Evolutionary conservation across 2,888 invertebrate genomes (phyloP).

Genomic region (Leptinotarsa haldemani): DNA sequence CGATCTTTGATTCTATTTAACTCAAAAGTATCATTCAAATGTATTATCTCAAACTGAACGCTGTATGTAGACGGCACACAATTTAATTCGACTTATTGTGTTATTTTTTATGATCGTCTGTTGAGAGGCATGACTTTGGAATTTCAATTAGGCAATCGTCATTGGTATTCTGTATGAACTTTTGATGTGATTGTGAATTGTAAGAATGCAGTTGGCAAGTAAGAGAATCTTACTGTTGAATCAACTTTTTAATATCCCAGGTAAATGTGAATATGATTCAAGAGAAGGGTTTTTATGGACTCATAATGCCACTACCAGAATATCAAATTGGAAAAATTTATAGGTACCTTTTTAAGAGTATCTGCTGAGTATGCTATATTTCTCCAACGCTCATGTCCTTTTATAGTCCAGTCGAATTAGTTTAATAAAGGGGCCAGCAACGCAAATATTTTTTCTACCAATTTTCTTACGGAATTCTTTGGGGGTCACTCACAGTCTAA

Average conservation of each 20-base stretch:
- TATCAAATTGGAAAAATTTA: too few species aligned
- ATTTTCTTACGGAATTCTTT: too few species aligned
- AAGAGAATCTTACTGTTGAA: not conserved
- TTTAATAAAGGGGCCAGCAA: too few species aligned
- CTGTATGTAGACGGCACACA: not conserved
- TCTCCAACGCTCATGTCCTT: too few species aligned
- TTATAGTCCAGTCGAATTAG: too few species aligned
- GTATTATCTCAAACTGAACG: not conserved
- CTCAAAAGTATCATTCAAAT: not conserved
- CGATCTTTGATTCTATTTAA: too few species aligned
- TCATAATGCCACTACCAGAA: too few species aligned
- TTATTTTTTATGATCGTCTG: constrained; percentile 4
- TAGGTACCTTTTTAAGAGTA: too few species aligned
- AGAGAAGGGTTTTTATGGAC: not conserved
- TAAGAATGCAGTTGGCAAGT: constrained; percentile 6
- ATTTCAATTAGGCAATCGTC: constrained; percentile 32
- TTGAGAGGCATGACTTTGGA: constrained; percentile 26
- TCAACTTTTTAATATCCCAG: not conserved
- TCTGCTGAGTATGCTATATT: too few species aligned
- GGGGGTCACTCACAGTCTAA: too few species aligned
- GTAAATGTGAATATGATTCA: not conserved
- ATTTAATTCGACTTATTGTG: not conserved
- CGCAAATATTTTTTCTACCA: too few species aligned
- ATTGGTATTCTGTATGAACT: constrained; percentile 31
- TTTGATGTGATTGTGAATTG: constrained; percentile 6